A percentile compares a stretch with the other conserved stretches of the same genome.
Conservation (phyloP, 2,797 vertebrate genomes). For the Arremon aurantiirostris region DNA sequence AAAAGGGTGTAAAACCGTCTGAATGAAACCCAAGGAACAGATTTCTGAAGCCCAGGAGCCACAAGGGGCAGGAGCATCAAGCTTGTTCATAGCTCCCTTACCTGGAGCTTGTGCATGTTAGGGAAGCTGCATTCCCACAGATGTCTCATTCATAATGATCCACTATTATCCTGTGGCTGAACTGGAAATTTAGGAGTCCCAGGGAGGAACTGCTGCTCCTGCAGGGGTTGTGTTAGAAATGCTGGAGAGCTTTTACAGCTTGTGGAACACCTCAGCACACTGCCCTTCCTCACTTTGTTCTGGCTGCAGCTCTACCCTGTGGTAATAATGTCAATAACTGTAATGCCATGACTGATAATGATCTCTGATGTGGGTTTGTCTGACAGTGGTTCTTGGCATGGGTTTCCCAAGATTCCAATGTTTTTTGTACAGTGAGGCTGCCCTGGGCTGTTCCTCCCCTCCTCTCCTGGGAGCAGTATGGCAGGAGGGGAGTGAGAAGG, state of each 20-base stretch:
- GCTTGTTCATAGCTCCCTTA: not conserved
- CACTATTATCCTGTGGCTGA: not conserved
- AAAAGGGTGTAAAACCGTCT: constrained; percentile 9
- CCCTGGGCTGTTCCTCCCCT: not conserved
- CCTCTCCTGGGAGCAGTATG: not conserved
- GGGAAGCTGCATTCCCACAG: not conserved
- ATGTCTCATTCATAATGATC: not conserved
- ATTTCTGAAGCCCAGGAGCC: not conserved
- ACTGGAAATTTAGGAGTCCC: not conserved
- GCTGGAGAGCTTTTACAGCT: not conserved
- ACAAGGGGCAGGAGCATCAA: not conserved
- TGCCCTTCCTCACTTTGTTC: not conserved
- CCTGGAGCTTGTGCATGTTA: rapidly evolving
- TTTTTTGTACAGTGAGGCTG: not conserved
- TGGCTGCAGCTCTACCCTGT: rapidly evolving
- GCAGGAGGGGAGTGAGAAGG: not conserved
- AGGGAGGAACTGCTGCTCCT: not conserved
- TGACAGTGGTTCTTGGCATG: not conserved
- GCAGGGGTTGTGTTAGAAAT: not conserved
- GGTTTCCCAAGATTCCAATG: not conserved
- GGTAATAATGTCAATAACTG: not conserved
- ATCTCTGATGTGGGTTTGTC: not conserved
- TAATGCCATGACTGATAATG: not conserved
- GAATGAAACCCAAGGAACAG: not conserved
- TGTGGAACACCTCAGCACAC: rapidly evolving